A percentile compares a stretch with the other conserved stretches of the same genome.
These are phyloP conservation scores for Rhynchomys soricoides DNA, from an alignment of 2,113 vertebrate genomes.

Conservation along the genomic window DNA sequence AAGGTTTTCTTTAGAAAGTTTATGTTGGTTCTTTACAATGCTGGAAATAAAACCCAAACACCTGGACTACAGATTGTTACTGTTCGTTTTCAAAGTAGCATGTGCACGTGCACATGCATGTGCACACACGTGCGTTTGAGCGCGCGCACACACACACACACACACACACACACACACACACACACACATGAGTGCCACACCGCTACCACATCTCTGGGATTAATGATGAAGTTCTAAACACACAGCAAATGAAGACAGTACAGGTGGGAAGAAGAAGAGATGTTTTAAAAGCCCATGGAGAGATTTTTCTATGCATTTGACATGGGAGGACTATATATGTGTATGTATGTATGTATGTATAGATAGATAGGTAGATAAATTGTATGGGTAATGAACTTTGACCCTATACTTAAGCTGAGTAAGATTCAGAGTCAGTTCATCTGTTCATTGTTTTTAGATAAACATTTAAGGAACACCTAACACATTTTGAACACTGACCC, in stretches of 20 bases:
- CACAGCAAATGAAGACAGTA: neutral
- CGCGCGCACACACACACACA: no score
- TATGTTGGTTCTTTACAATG: conserved; percentile 3
- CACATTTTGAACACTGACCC: neutral
- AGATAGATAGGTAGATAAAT: no score
- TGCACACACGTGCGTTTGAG: no score
- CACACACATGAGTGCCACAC: no score
- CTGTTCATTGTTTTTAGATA: neutral
- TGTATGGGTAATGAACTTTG: neutral
- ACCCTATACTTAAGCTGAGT: neutral
- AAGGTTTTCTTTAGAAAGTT: neutral
- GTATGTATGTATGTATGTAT: no score
- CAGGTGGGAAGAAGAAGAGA: neutral
- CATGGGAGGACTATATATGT: neutral
- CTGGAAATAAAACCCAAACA: conserved; percentile 23
- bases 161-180: no score
- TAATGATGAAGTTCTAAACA: neutral
- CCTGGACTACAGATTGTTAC: neutral
- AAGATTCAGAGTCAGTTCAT: neutral
- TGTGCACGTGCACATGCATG: no score
- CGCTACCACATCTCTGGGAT: neutral
- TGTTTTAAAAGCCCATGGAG: neutral
- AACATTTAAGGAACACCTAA: neutral
- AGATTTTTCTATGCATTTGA: neutral
- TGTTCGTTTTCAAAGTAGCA: neutral